Base-by-base conservation (phyloP, 2,888 invertebrate species). In the Epiblema foenella region DNA sequence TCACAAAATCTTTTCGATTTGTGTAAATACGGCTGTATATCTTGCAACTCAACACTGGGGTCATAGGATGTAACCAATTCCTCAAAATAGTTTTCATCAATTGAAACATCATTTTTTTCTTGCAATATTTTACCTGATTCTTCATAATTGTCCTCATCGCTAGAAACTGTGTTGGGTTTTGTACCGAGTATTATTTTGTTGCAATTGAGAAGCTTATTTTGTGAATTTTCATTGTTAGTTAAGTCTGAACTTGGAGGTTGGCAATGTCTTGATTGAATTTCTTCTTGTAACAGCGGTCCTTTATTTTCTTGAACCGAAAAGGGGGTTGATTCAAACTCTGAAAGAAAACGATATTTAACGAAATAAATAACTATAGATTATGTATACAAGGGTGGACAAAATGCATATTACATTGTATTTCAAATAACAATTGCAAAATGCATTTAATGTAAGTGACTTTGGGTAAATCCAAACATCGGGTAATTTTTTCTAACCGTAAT, bases 181-280 rank as follows among this genome's bases (percentile, higher is more conserved):
- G 85, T 81, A 52, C 86, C 87, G 58, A 89, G 69, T 72, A 86
- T 85, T 65, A 89, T 83, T 80, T 84, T 82, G 74, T 86, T 88
- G 42, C 72, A 74, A 49, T 71, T 69, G 51, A 77, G 72, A 58
- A 49, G 66, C 5, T 71, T 70, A 39, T 52, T 42, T 57, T 33
- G 20, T 60, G 12, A 37, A 20, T 52, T 20, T 20, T 33, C 20
- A n/a, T n/a, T 18, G 42, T 52, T 29, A 24, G 20, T 33, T 10
- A 15, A 58, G 46, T 42, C 64, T 54, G 52, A 33, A n/a, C 58
- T 52, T 24, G 12, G 8, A 18, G 46, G 3, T 11, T 58, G 17
- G 24, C 8, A 42, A 46, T 8, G 12, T 11, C 20, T 29, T 10
- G 59, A 7, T 62, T 42, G 4, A 24, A n/a, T n/a, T 49, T 69